phyloP scores from a whole-genome alignment of 1,140 invertebrate species.

The Forficula auricularia region DNA sequence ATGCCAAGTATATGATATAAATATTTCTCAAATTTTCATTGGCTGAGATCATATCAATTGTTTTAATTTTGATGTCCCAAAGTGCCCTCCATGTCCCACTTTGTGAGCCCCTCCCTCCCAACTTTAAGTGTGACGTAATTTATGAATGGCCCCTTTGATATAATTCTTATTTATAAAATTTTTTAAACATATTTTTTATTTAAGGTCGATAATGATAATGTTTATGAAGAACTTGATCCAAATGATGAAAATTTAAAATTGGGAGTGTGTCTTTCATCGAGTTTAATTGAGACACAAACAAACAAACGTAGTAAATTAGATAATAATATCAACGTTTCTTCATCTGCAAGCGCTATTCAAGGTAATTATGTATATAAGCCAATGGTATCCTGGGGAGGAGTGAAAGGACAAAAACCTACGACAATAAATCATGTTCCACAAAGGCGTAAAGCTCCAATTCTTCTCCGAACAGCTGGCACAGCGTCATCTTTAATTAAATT shows the following conservation, averaged over 20 bases:
- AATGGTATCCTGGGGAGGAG: conserved; percentile 12
- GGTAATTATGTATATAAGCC: conserved; percentile 30
- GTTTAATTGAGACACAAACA: background rate
- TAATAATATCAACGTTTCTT: conserved; percentile 1
- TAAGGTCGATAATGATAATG: conserved; percentile 14
- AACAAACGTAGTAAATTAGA: background rate
- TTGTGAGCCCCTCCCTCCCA: no score
- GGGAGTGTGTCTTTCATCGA: conserved; percentile 8
- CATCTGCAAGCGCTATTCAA: conserved; percentile 19
- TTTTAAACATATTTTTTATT: conserved; percentile 6
- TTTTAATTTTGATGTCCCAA: no score
- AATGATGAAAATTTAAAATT: conserved; percentile 11
- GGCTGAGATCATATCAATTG: no score
- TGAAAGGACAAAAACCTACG: conserved; percentile 20
- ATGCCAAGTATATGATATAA: no score
- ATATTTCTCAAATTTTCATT: no score
- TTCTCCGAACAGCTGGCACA: conserved; percentile 1
- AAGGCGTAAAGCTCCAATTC: conserved; percentile 2
- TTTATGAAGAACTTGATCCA: conserved; percentile 16
- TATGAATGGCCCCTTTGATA: no score
- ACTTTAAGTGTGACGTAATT: no score
- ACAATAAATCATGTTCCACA: background rate
- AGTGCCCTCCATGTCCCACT: no score
- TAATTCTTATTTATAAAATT: no score
- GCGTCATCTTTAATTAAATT: conserved; percentile 7